Conservation (phyloP, 2,797 vertebrate genomes). For the Craterocephalus amniculus region DNA sequence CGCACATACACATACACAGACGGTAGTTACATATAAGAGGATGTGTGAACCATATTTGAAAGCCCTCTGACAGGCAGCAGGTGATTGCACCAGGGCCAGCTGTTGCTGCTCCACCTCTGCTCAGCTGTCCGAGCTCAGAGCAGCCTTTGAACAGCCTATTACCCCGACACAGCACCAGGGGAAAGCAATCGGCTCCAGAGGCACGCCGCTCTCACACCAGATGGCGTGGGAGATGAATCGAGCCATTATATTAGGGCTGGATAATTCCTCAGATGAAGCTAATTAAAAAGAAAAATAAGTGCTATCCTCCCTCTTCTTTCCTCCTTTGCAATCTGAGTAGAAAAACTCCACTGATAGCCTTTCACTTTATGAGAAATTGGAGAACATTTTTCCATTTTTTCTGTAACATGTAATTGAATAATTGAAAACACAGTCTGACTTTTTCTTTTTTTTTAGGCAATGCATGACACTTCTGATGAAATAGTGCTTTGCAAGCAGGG, state of each 20-base stretch:
- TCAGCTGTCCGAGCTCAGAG: constrained; percentile 84
- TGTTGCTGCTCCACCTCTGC: constrained; percentile 84
- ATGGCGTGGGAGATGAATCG: constrained; percentile 87
- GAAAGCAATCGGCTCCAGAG: constrained; percentile 85
- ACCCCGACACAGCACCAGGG: constrained; percentile 81
- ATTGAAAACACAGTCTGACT: constrained; percentile 44
- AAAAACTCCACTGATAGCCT: constrained; percentile 48
- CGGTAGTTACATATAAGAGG: constrained; percentile 50
- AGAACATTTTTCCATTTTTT: constrained; percentile 2
- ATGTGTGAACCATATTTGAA: constrained; percentile 58
- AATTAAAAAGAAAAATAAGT: constrained; percentile 85
- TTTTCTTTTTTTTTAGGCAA: constrained; percentile 20
- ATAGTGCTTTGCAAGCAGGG: constrained; percentile 11
- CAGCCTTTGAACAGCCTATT: constrained; percentile 87
- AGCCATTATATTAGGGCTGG: constrained; percentile 84
- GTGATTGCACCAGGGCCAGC: constrained; percentile 81
- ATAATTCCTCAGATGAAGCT: constrained; percentile 88
- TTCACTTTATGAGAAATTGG: constrained; percentile 20
- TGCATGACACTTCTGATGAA: constrained; percentile 19
- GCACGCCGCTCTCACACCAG: constrained; percentile 80
- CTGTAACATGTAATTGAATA: constrained; percentile 8
- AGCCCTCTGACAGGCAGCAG: constrained; percentile 81
- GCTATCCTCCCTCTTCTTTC: constrained; percentile 72
- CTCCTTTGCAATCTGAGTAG: constrained; percentile 60
- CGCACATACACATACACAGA: constrained; percentile 33